Evolutionary conservation across 2,888 invertebrate genomes (phyloP).

Genomic region (Helleia helle): DNA sequence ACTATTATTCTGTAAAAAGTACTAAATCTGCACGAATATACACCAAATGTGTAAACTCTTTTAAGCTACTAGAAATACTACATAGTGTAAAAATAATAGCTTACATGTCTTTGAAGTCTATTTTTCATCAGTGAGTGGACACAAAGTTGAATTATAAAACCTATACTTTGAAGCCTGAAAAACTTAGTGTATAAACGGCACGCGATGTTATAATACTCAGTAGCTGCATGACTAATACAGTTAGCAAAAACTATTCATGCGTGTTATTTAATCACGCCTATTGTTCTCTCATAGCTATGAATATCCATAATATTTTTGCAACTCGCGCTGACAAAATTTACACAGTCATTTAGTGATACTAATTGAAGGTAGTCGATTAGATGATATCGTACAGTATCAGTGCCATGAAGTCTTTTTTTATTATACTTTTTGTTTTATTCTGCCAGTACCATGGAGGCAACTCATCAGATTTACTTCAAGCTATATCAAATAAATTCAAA

Average conservation of each 20-base stretch:
- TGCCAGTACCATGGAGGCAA: not conserved
- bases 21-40: too few species aligned
- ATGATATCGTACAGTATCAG: not conserved
- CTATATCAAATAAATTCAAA: not conserved
- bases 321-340: not conserved
- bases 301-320: constrained; percentile 19
- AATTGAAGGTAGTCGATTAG: not conserved
- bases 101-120: too few species aligned
- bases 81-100: too few species aligned
- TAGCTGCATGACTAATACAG: not conserved
- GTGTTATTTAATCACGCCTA: not conserved
- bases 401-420: not conserved
- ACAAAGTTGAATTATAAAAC: too few species aligned
- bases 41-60: too few species aligned
- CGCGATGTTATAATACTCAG: not conserved
- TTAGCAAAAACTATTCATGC: not conserved
- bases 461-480: constrained; percentile 9
- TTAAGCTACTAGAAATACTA: too few species aligned
- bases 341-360: not conserved
- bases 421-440: not conserved
- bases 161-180: too few species aligned
- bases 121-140: too few species aligned
- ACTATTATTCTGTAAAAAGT: too few species aligned
- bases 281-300: constrained; percentile 12
- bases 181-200: too few species aligned